Percentiles rank a stretch among this genome's conserved stretches.
Conservation (phyloP, 2,113 vertebrate genomes). For the Pachycephala philippinensis region DNA sequence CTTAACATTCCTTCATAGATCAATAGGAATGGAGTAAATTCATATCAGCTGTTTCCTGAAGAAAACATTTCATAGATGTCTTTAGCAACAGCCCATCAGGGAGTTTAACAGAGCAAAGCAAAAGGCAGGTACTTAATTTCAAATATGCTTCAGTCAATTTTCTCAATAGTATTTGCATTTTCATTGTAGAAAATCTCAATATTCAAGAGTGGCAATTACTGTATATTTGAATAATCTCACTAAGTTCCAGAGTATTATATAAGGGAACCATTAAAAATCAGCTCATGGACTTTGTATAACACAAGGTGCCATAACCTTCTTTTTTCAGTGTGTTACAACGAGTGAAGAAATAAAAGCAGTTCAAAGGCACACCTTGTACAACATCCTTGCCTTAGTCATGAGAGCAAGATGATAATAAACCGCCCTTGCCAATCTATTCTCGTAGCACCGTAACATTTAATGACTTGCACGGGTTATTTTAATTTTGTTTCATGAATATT, state of each 20-base stretch:
- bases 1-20: not conserved
- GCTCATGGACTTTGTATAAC: not conserved
- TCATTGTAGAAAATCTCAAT: not conserved
- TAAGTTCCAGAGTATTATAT: not conserved
- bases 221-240: not conserved
- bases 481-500: not conserved
- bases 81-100: not conserved
- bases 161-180: not conserved
- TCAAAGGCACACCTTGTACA: not conserved
- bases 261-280: not conserved
- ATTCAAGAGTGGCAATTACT: not conserved
- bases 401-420: not conserved
- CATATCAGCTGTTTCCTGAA: not conserved
- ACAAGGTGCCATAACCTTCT: not conserved
- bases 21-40: not conserved
- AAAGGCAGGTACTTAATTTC: not conserved
- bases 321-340: not conserved
- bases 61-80: not conserved
- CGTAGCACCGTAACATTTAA: not conserved
- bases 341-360: not conserved
- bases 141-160: not conserved
- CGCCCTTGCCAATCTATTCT: not conserved
- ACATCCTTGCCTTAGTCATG: not conserved
- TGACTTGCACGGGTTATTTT: not conserved
- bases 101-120: not conserved